These are phyloP conservation scores for Heteromyza rotundicornis DNA, from an alignment of 2,888 invertebrate genomes.

Conservation along the genomic window DNA sequence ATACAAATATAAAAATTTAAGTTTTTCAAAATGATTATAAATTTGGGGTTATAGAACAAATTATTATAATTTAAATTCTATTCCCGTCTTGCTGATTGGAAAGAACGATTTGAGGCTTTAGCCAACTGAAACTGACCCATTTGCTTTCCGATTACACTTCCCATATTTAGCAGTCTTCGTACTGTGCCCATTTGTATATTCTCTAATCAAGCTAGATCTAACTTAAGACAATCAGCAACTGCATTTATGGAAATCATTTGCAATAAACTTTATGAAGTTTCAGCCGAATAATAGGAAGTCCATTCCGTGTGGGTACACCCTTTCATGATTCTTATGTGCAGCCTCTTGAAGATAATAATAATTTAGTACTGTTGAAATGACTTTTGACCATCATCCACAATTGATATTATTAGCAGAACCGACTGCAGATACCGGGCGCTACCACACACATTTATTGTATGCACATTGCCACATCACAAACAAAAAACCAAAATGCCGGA, in stretches of 20 bases:
- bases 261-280: conserved; percentile 36
- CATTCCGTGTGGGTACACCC: not conserved
- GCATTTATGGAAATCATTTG: conserved; percentile 33
- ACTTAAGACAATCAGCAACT: too few relatives aligned
- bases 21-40: too few relatives aligned
- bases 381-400: conserved; percentile 64
- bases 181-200: not conserved
- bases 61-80: too few relatives aligned
- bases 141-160: too few relatives aligned
- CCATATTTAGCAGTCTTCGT: too few relatives aligned
- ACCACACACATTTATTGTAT: conserved; percentile 15
- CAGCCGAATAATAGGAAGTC: too few relatives aligned
- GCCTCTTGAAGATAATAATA: conserved; percentile 65
- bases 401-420: conserved; percentile 55
- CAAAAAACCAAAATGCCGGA: conserved; percentile 52
- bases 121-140: too few relatives aligned
- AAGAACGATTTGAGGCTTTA: too few relatives aligned
- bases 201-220: too few relatives aligned
- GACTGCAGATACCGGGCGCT: conserved; percentile 32
- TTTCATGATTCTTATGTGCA: conserved; percentile 47
- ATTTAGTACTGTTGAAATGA: conserved; percentile 65
- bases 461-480: conserved; percentile 41
- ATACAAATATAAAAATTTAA: too few relatives aligned
- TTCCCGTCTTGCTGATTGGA: too few relatives aligned
- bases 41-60: too few relatives aligned